These are phyloP conservation scores for Propsilocerus akamusi DNA, from an alignment of 1,140 invertebrate genomes.

Conservation along the genomic window DNA sequence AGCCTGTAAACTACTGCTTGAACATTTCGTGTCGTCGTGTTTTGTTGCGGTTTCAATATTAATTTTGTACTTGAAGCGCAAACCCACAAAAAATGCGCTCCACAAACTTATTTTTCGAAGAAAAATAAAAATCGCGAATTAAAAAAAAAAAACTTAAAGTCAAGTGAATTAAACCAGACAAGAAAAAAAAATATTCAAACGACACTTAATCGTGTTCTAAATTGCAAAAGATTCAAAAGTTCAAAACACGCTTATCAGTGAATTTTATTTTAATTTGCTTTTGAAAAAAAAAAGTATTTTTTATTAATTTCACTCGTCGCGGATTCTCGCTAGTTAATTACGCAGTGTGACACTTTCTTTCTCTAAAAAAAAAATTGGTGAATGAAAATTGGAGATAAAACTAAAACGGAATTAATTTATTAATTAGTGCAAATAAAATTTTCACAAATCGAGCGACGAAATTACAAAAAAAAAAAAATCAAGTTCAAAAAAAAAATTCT, in stretches of 20 bases:
- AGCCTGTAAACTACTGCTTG: not conserved
- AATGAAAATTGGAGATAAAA: not conserved
- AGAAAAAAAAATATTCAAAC: not conserved
- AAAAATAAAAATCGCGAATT: not conserved
- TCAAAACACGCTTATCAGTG: not conserved
- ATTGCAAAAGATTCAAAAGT: too few relatives aligned
- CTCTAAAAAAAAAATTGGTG: too few relatives aligned
- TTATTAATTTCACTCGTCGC: not conserved
- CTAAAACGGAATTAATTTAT: not conserved
- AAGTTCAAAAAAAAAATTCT: constrained; percentile 6
- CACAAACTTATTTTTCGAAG: not conserved
- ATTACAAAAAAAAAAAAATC: not conserved
- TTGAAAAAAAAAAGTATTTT: not conserved
- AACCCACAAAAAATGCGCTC: not conserved
- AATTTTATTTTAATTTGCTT: not conserved
- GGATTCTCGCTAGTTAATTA: too few relatives aligned
- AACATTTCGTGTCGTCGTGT: not conserved
- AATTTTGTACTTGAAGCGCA: constrained; percentile 2
- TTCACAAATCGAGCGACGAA: not conserved
- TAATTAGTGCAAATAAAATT: not conserved
- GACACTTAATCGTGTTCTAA: not conserved
- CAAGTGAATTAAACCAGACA: too few relatives aligned
- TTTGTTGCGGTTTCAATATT: constrained; percentile 3
- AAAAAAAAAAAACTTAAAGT: not conserved
- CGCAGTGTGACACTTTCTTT: too few relatives aligned